phyloP scores from a whole-genome alignment of 2,888 invertebrate species.

The Psylliodes chrysocephalus region DNA sequence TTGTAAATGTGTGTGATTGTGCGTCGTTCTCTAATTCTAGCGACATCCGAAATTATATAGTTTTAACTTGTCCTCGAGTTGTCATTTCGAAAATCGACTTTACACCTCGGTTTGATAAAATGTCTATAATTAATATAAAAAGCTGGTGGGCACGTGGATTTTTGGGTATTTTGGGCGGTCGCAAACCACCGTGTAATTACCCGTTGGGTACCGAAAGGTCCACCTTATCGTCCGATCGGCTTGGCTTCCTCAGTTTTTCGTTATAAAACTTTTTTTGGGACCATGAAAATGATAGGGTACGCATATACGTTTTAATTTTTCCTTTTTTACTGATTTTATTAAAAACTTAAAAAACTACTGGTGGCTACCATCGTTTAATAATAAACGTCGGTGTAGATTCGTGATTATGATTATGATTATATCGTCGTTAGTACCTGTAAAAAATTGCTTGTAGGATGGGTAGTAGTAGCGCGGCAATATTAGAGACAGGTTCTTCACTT shows the following conservation, averaged over 20 bases:
- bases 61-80: slow-evolving; percentile 57
- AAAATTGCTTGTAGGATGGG: slow-evolving; percentile 11
- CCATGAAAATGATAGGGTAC: slow-evolving; percentile 52
- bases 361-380: slow-evolving; percentile 29
- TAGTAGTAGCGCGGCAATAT: slow-evolving; percentile 18
- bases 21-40: slow-evolving; percentile 49
- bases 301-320: not conserved
- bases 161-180: slow-evolving; percentile 48
- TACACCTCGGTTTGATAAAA: slow-evolving; percentile 55
- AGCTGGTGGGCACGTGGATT: slow-evolving; percentile 56
- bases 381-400: slow-evolving; percentile 13
- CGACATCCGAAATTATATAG: slow-evolving; percentile 56
- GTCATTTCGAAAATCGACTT: slow-evolving; percentile 41
- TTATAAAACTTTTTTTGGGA: slow-evolving; percentile 43
- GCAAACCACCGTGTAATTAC: slow-evolving; percentile 58
- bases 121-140: slow-evolving; percentile 65
- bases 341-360: slow-evolving; percentile 32
- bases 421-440: slow-evolving; percentile 22
- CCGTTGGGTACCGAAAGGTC: slow-evolving; percentile 53
- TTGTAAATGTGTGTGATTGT: slow-evolving; percentile 22
- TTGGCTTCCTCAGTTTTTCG: slow-evolving; percentile 58
- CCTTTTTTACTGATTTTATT: slow-evolving; percentile 37
- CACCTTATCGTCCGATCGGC: slow-evolving; percentile 57
- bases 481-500: slow-evolving; percentile 7
- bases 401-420: slow-evolving; percentile 29